phyloP scores from a whole-genome alignment of 2,113 vertebrate species.

The Phalacrocorax pelagicus region DNA sequence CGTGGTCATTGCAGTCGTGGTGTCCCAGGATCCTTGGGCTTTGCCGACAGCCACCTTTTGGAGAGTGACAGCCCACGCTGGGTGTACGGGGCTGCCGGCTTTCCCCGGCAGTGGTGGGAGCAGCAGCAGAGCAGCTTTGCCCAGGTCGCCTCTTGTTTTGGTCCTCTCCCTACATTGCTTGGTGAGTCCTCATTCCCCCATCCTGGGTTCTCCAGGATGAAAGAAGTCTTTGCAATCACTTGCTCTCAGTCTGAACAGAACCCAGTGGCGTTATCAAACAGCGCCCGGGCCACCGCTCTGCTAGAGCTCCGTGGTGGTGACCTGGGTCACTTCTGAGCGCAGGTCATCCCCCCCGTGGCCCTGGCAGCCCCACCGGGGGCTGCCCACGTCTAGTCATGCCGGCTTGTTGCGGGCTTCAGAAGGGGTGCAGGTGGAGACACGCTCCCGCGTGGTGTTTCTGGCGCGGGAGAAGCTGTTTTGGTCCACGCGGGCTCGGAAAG shows the following conservation, averaged over 20 bases:
- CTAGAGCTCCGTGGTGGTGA: slow-evolving; percentile 78
- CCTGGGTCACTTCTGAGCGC: slow-evolving; percentile 82
- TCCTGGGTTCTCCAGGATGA: neutral
- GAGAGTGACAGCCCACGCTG: neutral
- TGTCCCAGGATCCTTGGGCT: neutral
- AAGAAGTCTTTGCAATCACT: neutral
- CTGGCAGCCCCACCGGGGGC: slow-evolving; percentile 51
- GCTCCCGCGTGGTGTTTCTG: slow-evolving; percentile 78
- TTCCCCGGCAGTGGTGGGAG: accelerated
- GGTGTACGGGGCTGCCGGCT: neutral
- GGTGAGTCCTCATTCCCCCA: neutral
- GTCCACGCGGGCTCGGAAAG: slow-evolving; percentile 74
- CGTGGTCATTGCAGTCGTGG: accelerated
- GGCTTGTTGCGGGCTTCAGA: slow-evolving; percentile 68
- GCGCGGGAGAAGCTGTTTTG: slow-evolving; percentile 83
- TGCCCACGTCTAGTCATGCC: slow-evolving; percentile 82
- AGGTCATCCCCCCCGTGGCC: slow-evolving; percentile 62
- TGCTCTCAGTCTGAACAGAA: neutral
- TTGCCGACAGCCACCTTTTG: accelerated
- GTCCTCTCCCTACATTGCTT: neutral
- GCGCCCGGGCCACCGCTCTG: neutral
- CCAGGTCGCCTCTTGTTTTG: neutral
- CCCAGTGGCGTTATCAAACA: accelerated
- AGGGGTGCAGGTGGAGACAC: slow-evolving; percentile 79
- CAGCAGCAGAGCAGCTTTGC: neutral